A percentile compares a stretch with the other conserved stretches of the same genome.
phyloP scores from a whole-genome alignment of 2,113 vertebrate species.

The Dromas ardeola region DNA sequence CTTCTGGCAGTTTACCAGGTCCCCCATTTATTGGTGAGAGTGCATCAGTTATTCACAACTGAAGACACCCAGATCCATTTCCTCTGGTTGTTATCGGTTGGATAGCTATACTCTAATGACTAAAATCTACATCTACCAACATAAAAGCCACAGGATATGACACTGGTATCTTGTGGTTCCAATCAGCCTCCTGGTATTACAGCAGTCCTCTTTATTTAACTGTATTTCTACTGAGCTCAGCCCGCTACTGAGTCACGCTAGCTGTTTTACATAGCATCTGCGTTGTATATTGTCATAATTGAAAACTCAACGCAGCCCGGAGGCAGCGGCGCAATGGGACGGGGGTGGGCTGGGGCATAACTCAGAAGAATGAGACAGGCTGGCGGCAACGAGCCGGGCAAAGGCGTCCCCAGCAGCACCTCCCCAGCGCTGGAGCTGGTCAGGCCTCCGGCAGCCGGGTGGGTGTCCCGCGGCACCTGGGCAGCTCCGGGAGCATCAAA shows the following conservation, averaged over 20 bases:
- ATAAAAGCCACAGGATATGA: constrained; percentile 43
- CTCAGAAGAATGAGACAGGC: constrained; percentile 1
- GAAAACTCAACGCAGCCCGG: background rate
- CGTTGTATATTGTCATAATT: background rate
- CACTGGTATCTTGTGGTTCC: constrained; percentile 10
- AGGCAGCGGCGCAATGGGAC: background rate
- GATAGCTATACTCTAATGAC: background rate
- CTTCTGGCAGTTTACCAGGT: background rate
- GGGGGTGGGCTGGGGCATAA: background rate
- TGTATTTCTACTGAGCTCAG: background rate
- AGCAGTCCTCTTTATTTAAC: constrained; percentile 13
- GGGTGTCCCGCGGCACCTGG: rapidly evolving
- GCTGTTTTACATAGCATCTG: constrained; percentile 13
- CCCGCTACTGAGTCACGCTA: background rate
- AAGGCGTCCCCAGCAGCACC: background rate
- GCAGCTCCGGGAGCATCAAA: background rate
- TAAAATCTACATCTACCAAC: constrained; percentile 12
- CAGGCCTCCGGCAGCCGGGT: background rate
- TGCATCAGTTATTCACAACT: background rate
- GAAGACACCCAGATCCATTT: background rate
- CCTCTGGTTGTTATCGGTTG: constrained; percentile 1
- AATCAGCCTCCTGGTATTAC: constrained; percentile 38
- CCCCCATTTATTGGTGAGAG: background rate
- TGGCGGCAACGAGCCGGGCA: background rate
- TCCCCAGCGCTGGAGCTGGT: background rate